phyloP scores from a whole-genome alignment of 2,888 invertebrate genomes.

The Melinopterus prodromus region DNA sequence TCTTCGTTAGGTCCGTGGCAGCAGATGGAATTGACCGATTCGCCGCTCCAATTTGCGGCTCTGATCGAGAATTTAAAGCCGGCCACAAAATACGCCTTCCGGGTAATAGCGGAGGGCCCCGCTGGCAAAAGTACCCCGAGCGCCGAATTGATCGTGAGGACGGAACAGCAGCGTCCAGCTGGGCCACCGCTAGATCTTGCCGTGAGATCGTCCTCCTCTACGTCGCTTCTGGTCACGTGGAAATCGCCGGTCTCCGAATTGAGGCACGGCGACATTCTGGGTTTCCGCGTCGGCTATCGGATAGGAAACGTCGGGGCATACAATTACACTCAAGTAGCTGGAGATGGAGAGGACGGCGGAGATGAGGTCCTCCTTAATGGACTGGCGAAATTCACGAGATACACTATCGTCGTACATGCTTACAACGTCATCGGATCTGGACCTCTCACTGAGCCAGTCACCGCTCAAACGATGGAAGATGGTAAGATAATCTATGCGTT shows the following conservation, averaged over 20 bases:
- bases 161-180: slow-evolving; percentile 76
- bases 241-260: slow-evolving; percentile 74
- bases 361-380: slow-evolving; percentile 72
- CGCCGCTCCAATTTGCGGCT: slow-evolving; percentile 69
- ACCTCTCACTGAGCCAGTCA: slow-evolving; percentile 72
- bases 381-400: slow-evolving; percentile 72
- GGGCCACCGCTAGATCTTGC: slow-evolving; percentile 74
- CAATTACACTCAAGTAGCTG: slow-evolving; percentile 74
- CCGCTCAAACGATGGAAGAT: slow-evolving; percentile 78
- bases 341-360: slow-evolving; percentile 74
- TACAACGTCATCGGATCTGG: slow-evolving; percentile 80
- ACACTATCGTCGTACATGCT: slow-evolving; percentile 75
- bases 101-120: slow-evolving; percentile 78
- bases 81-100: slow-evolving; percentile 74
- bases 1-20: slow-evolving; percentile 66
- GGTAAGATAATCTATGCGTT: slow-evolving; percentile 60
- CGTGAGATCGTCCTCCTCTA: slow-evolving; percentile 75
- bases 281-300: slow-evolving; percentile 76
- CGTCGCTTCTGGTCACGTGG: slow-evolving; percentile 78
- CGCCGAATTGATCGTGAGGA: slow-evolving; percentile 69
- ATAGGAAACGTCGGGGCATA: slow-evolving; percentile 66
- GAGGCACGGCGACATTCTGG: slow-evolving; percentile 74
- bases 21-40: slow-evolving; percentile 70
- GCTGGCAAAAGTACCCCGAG: slow-evolving; percentile 76
- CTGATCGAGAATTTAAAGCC: slow-evolving; percentile 75